Percentiles rank a stretch among this genome's conserved stretches.
Conservation (phyloP, 2,113 vertebrate species). For the Corydoras maculifer region DNA sequence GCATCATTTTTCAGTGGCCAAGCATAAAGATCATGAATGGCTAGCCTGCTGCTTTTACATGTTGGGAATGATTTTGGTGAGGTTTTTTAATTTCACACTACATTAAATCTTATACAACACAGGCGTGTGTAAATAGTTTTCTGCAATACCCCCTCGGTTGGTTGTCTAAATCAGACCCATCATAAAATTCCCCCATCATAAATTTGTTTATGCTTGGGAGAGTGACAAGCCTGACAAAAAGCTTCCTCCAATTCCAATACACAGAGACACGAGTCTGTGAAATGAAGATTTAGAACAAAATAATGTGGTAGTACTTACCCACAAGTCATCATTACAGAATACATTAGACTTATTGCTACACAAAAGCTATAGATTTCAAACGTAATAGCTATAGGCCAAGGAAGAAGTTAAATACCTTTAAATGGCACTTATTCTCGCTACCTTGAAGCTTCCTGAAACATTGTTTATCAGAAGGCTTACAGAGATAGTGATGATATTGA, state of each 20-base stretch:
- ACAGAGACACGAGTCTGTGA: no score
- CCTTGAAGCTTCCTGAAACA: constrained; percentile 31
- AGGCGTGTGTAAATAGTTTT: constrained; percentile 53
- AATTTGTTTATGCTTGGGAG: constrained; percentile 39
- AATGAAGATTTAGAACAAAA: no score
- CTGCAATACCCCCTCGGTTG: constrained; percentile 43
- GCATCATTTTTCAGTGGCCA: constrained; percentile 52
- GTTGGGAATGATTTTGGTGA: constrained; percentile 48
- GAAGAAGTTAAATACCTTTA: constrained; percentile 22
- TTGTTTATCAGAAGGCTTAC: constrained; percentile 52
- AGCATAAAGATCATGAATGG: constrained; percentile 53
- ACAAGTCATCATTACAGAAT: constrained; percentile 1
- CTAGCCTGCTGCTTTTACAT: constrained; percentile 49
- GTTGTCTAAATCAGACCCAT: constrained; percentile 48
- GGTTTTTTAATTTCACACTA: constrained; percentile 62
- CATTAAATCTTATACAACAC: constrained; percentile 60
- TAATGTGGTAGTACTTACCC: neutral
- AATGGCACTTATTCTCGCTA: constrained; percentile 31
- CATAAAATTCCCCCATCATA: constrained; percentile 39
- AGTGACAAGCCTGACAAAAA: constrained; percentile 25
- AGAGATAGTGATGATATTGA: constrained; percentile 48
- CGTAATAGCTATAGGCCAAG: neutral
- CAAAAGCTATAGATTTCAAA: constrained; percentile 9
- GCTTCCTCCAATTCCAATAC: neutral
- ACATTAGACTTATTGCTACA: neutral